Evolutionary conservation across 2,797 vertebrate species (phyloP).

Genomic region (Chelon auratus): DNA sequence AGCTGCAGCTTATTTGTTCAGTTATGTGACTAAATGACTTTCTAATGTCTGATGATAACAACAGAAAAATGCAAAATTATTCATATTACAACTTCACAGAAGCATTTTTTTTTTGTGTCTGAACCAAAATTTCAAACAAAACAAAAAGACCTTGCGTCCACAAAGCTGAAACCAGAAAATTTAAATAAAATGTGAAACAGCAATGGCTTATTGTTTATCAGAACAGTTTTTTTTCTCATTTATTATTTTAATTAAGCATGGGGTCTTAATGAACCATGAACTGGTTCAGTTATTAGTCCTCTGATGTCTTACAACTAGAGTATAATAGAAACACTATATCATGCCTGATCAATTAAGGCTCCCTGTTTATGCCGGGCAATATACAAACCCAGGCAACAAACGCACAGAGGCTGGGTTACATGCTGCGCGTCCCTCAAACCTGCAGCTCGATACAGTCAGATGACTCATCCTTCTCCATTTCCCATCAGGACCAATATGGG

Average conservation of each 20-base stretch:
- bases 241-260: too few relatives aligned
- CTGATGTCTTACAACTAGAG: background rate
- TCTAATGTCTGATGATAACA: background rate
- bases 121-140: background rate
- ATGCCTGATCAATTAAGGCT: background rate
- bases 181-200: background rate
- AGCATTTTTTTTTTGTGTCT: too few relatives aligned
- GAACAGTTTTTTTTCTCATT: too few relatives aligned
- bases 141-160: too few relatives aligned
- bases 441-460: conserved; percentile 43
- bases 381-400: conserved; percentile 14
- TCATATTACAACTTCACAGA: too few relatives aligned
- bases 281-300: background rate
- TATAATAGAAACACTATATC: background rate
- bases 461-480: conserved; percentile 65
- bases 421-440: conserved; percentile 19
- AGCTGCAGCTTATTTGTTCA: background rate
- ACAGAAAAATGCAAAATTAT: too few relatives aligned
- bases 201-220: too few relatives aligned
- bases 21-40: background rate
- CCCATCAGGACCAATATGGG: conserved; percentile 69
- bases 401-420: conserved; percentile 29
- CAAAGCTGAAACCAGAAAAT: background rate
- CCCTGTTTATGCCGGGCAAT: conserved; percentile 1
- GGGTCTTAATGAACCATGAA: background rate